Base-by-base conservation (phyloP, 2,797 vertebrate species). In the Catharus ustulatus region DNA sequence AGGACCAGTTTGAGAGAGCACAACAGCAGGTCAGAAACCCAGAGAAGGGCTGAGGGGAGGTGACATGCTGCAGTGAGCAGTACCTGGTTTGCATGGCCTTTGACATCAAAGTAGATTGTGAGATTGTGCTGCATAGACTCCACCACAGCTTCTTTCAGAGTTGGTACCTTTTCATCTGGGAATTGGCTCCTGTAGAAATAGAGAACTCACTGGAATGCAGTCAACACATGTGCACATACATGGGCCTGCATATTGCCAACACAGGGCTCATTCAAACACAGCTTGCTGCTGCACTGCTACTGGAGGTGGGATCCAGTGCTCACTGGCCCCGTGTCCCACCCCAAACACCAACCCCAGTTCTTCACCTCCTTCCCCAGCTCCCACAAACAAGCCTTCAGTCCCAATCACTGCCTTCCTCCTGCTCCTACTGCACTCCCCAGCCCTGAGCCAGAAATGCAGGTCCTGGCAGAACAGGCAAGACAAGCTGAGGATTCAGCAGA, bases 71-170 rank as follows among this genome's bases (percentile, higher is more conserved):
- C 61, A 77, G 19, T 38, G 57, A 90, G 84, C 7, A 3, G 58
- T 98, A 99, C 99, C 99, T 99, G 97, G 54, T 98, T 97, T 86
- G 99, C 98, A 80, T 99, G 98, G 97, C 99, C 98, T 98, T 99
- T 99, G 96, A 99, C 98, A 96, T 99, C 99, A 22, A 99, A 99
- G 97, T 99, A 99, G 96, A 99, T 98, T 42, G 91, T 98, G 78
- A 99, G 98, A 94, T 99, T 97, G 92, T 96, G 97, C 79, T 86
- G 97, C 94, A 99, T 96, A 88, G 98, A 98, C 93, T 99, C 99
- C 95, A 98, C 93, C 80, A 99, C 98, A 0, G 99, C 99, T 96
- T 99, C 99, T 96, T 98, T 97, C 94, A 99, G 97, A 20, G 99
- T 99, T 6, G 99, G 99, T 38, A 99, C 97, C 97, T 98, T 99